A percentile compares a stretch with the other conserved stretches of the same genome.
phyloP scores from a whole-genome alignment of 1,140 invertebrate genomes.

The Magallana ariakensis region DNA sequence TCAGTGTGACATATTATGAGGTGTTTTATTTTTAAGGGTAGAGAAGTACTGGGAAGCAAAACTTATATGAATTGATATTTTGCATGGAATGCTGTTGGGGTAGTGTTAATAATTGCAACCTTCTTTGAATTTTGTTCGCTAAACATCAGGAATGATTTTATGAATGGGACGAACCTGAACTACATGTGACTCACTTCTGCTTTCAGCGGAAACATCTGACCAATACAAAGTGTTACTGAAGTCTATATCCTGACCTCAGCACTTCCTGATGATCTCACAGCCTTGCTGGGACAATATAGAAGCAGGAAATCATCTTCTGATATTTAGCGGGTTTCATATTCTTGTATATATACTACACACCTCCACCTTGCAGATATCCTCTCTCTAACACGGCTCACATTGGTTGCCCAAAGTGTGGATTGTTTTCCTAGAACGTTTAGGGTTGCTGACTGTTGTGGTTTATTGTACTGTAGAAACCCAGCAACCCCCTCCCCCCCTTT shows the following conservation, averaged over 20 bases:
- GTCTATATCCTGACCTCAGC: slow-evolving; percentile 42
- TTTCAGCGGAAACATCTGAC: slow-evolving; percentile 66
- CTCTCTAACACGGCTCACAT: not conserved
- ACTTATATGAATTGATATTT: too few relatives aligned
- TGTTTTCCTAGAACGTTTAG: not conserved
- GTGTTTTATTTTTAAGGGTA: too few relatives aligned
- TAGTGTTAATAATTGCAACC: too few relatives aligned
- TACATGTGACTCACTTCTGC: not conserved
- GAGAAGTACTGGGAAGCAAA: too few relatives aligned
- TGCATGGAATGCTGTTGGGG: too few relatives aligned
- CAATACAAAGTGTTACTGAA: slow-evolving; percentile 69
- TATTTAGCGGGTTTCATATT: not conserved
- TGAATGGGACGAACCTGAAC: too few relatives aligned
- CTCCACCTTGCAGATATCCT: not conserved
- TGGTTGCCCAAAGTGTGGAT: not conserved
- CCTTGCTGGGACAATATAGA: not conserved
- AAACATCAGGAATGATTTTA: too few relatives aligned
- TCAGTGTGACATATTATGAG: too few relatives aligned
- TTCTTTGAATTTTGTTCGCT: too few relatives aligned
- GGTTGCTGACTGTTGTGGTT: not conserved
- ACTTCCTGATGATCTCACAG: slow-evolving; percentile 32
- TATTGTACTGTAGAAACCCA: not conserved
- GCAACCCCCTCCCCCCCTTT: too few relatives aligned
- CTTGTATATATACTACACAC: not conserved
- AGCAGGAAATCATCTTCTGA: not conserved